Evolutionary conservation across 53 echinoderm and acorn worm genomes (phyloP).

Genomic region (Mesocentrotus franciscanus): DNA sequence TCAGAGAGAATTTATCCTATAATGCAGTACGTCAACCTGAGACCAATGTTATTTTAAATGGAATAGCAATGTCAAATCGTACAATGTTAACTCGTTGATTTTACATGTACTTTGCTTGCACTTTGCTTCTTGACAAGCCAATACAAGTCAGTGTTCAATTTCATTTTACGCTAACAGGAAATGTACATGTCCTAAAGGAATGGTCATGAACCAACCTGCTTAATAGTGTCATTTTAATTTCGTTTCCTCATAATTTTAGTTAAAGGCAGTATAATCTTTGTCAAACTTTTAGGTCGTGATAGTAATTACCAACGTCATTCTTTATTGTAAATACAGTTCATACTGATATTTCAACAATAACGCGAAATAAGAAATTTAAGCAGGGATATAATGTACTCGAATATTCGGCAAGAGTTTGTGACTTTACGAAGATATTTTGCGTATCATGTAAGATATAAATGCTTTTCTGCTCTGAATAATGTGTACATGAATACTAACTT

Average conservation of each 20-base stretch:
- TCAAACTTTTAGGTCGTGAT: background rate
- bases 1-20: background rate
- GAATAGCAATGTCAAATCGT: too few relatives aligned
- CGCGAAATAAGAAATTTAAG: background rate
- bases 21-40: too few relatives aligned
- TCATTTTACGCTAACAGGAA: too few relatives aligned
- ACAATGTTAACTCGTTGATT: too few relatives aligned
- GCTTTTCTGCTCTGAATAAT: background rate
- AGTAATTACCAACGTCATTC: background rate
- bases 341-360: background rate
- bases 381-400: background rate
- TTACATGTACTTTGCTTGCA: too few relatives aligned
- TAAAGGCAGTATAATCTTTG: background rate
- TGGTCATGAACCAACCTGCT: too few relatives aligned
- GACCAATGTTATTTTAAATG: too few relatives aligned
- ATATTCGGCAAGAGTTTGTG: background rate
- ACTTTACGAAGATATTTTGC: background rate
- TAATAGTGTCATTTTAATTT: too few relatives aligned
- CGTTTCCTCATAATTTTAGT: too few relatives aligned
- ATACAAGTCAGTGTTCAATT: too few relatives aligned
- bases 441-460: background rate
- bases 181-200: too few relatives aligned
- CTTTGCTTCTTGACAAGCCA: too few relatives aligned
- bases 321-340: background rate
- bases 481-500: conserved; percentile 1